phyloP scores from a whole-genome alignment of 2,113 vertebrate species.

The Alectura lathami region DNA sequence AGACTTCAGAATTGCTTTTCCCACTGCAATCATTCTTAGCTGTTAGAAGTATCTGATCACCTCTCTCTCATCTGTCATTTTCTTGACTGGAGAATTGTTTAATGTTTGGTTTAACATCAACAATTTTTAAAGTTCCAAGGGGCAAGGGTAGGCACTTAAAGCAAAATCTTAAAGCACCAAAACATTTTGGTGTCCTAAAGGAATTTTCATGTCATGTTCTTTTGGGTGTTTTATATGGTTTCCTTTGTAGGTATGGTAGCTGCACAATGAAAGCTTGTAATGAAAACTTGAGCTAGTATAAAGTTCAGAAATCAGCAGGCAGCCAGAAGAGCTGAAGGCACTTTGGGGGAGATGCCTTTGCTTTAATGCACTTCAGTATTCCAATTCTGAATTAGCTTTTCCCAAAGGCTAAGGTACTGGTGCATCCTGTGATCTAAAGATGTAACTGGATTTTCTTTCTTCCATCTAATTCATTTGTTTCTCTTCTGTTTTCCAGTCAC shows the following conservation, averaged over 20 bases:
- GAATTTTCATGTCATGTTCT: neutral
- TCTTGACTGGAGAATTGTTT: neutral
- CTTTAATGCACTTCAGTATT: neutral
- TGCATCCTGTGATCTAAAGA: neutral
- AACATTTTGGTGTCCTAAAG: neutral
- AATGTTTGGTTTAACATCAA: neutral
- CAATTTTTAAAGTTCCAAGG: neutral
- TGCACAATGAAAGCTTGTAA: neutral
- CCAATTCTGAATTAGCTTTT: neutral
- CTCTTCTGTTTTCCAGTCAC: neutral
- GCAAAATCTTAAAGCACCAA: neutral
- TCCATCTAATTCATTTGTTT: neutral
- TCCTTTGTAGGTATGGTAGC: no score
- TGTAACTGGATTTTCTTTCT: neutral
- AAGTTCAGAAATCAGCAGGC: neutral
- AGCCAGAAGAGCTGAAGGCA: neutral
- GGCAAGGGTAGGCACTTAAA: rapidly evolving
- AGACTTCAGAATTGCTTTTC: neutral
- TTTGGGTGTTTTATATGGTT: neutral
- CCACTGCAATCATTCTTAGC: neutral
- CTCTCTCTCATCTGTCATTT: neutral
- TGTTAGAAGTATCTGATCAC: neutral
- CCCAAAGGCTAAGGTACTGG: neutral
- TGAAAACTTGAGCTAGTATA: neutral
- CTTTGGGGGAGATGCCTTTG: neutral